Evolutionary conservation across 92 coral and sea anemone species (phyloP).

Genomic region (Paramuricea clavata): DNA sequence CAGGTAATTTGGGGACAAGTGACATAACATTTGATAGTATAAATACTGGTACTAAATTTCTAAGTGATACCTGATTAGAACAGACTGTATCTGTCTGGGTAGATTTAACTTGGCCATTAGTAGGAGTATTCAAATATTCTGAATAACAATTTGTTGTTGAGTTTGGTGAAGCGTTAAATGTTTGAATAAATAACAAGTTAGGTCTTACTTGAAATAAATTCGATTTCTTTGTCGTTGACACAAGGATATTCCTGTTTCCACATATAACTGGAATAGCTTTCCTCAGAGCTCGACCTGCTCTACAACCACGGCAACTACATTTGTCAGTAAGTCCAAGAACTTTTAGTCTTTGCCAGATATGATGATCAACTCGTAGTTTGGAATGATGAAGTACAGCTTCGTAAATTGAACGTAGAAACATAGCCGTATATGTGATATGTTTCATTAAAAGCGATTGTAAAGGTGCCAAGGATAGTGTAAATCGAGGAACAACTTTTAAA

Average conservation of each 20-base stretch:
- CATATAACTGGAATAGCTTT: constrained; percentile 3
- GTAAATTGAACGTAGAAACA: not conserved
- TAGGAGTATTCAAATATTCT: too few species aligned
- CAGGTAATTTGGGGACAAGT: too few species aligned
- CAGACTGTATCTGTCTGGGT: too few species aligned
- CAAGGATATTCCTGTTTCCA: not conserved
- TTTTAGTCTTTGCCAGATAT: not conserved
- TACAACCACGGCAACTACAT: not conserved
- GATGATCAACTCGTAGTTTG: not conserved
- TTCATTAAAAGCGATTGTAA: not conserved
- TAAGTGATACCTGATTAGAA: too few species aligned
- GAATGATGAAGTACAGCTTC: not conserved
- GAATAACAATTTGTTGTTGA: too few species aligned
- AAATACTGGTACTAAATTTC: too few species aligned
- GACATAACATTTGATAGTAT: too few species aligned
- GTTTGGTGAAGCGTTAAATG: too few species aligned
- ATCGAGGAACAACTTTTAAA: not conserved
- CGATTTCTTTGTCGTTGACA: too few species aligned
- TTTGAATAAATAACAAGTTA: too few species aligned
- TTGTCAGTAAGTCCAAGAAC: not conserved
- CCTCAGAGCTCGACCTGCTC: not conserved
- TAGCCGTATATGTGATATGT: not conserved
- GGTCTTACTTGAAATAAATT: too few species aligned
- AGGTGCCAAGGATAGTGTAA: not conserved
- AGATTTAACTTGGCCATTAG: too few species aligned